Conservation (phyloP, 2,888 invertebrate species). For the Oscheius sp. region DNA sequence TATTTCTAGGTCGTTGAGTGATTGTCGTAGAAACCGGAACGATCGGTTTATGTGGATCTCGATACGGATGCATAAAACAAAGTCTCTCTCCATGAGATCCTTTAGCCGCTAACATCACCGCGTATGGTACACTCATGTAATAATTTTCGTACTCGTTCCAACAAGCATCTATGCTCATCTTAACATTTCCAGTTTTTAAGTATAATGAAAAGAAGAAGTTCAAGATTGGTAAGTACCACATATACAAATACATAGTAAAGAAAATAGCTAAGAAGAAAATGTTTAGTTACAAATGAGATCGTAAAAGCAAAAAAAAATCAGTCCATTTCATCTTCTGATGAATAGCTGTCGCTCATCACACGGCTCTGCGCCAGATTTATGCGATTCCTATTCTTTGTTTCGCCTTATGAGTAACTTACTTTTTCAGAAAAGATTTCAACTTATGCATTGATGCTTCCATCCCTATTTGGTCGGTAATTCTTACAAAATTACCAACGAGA, state of each 20-base stretch:
- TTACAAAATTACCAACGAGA: constrained; percentile 65
- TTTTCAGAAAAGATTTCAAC: constrained; percentile 44
- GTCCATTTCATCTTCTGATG: constrained; percentile 36
- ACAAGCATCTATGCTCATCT: constrained; percentile 11
- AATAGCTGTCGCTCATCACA: constrained; percentile 37
- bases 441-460: constrained; percentile 52
- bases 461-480: constrained; percentile 43
- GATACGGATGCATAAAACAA: constrained; percentile 55
- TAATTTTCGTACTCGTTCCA: constrained; percentile 24
- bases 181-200: neutral
- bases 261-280: neutral
- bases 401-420: constrained; percentile 27
- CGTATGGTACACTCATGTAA: constrained; percentile 33
- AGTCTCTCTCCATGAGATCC: constrained; percentile 52
- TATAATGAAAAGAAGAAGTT: neutral
- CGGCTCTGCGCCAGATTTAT: constrained; percentile 36
- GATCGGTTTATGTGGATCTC: neutral
- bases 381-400: constrained; percentile 30
- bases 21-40: neutral
- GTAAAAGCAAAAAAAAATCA: constrained; percentile 7
- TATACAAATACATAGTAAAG: neutral
- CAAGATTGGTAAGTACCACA: neutral
- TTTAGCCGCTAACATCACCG: constrained; percentile 48
- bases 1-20: neutral
- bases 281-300: neutral